Evolutionary conservation across 2,888 invertebrate genomes (phyloP).

Genomic region (Eupithecia vulgata): DNA sequence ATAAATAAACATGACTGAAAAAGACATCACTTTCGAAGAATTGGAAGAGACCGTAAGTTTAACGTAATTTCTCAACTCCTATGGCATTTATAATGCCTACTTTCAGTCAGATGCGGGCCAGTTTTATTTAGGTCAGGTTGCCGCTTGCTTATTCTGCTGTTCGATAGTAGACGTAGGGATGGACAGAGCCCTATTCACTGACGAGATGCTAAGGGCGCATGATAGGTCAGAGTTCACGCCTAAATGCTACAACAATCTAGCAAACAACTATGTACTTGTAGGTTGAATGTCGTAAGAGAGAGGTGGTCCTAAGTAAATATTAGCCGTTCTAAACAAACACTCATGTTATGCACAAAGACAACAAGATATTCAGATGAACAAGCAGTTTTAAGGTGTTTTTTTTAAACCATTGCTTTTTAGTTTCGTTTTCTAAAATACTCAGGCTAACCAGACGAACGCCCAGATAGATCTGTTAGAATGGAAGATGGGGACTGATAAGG

Average conservation of each 20-base stretch:
- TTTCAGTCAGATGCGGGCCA: not conserved
- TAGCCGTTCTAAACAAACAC: conserved; percentile 31
- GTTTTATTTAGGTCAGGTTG: conserved; percentile 61
- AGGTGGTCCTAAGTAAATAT: conserved; percentile 27
- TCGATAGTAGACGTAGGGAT: conserved; percentile 31
- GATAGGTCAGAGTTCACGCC: conserved; percentile 20
- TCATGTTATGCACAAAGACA: not conserved
- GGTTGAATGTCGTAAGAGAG: not conserved
- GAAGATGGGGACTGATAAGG: conserved; percentile 89
- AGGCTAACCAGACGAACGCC: conserved; percentile 90
- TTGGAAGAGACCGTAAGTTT: conserved; percentile 74
- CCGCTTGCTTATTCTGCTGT: conserved; percentile 60
- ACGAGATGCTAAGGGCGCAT: conserved; percentile 9
- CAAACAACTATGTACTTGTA: not conserved
- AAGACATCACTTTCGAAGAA: conserved; percentile 74
- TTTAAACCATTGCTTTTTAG: not conserved
- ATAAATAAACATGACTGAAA: conserved; percentile 67
- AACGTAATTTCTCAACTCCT: not conserved
- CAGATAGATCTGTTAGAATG: conserved; percentile 89
- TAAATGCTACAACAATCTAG: not conserved
- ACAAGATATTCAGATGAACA: not conserved
- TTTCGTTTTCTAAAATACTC: not conserved
- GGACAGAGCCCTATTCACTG: conserved; percentile 16
- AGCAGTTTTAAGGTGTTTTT: not conserved
- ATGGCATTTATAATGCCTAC: not conserved